These are phyloP conservation scores for Glyphotaelius pellucidus DNA, from an alignment of 2,888 invertebrate species.

Conservation along the genomic window DNA sequence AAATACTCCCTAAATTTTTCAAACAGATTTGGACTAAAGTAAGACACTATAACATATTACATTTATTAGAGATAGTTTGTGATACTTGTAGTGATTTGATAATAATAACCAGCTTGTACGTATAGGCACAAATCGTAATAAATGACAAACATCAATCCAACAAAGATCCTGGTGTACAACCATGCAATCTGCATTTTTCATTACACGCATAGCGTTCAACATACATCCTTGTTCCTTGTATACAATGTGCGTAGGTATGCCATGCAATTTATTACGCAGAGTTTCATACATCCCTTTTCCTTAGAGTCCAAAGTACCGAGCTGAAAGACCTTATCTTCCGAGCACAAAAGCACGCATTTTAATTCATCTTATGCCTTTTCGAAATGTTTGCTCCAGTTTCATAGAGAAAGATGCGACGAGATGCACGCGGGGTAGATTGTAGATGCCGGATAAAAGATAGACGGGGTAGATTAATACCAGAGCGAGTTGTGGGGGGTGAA, in stretches of 20 bases:
- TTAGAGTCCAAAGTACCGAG: constrained; percentile 1
- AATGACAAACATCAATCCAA: background rate
- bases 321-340: constrained; percentile 10
- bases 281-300: constrained; percentile 3
- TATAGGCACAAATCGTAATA: background rate
- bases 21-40: too few relatives aligned
- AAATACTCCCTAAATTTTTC: too few relatives aligned
- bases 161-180: background rate
- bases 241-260: background rate
- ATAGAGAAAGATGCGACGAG: background rate
- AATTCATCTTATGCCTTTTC: constrained; percentile 31
- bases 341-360: constrained; percentile 33
- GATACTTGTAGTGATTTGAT: too few relatives aligned
- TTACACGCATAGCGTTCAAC: background rate
- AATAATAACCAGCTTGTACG: too few relatives aligned
- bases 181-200: background rate
- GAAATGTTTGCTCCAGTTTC: constrained; percentile 2
- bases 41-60: too few relatives aligned
- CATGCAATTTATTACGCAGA: constrained; percentile 38
- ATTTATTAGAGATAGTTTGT: too few relatives aligned
- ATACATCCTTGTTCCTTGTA: background rate
- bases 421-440: background rate
- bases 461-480: background rate
- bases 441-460: background rate
- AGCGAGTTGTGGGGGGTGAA: background rate